These are phyloP conservation scores for Chrysodeixis includens DNA, from an alignment of 2,888 invertebrate genomes.

Conservation along the genomic window DNA sequence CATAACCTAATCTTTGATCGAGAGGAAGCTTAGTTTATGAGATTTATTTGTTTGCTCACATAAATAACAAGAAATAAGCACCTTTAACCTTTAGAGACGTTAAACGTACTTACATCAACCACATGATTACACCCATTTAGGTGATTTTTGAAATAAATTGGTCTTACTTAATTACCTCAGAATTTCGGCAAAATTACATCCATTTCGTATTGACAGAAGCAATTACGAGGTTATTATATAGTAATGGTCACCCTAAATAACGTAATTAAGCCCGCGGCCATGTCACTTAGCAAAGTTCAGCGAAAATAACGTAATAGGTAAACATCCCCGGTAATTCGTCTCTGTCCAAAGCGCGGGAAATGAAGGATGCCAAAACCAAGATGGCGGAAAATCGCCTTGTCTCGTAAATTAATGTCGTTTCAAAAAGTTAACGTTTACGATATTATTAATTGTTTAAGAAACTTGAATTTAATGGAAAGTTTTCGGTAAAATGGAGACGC, in stretches of 20 bases:
- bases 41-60: not conserved
- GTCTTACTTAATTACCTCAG: slow-evolving; percentile 2
- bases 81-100: not conserved
- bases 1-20: slow-evolving; percentile 3
- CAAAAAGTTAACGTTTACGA: slow-evolving; percentile 13
- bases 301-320: slow-evolving; percentile 30
- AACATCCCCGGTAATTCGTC: slow-evolving; percentile 39
- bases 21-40: not conserved
- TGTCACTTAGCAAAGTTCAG: slow-evolving; percentile 20
- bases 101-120: slow-evolving; percentile 1
- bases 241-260: slow-evolving; percentile 22
- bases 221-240: slow-evolving; percentile 17
- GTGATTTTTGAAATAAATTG: slow-evolving; percentile 12
- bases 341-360: slow-evolving; percentile 46
- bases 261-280: slow-evolving; percentile 17
- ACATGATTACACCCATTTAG: slow-evolving; percentile 6
- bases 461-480: not conserved
- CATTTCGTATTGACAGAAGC: slow-evolving; percentile 13
- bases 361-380: slow-evolving; percentile 30
- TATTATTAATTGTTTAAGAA: slow-evolving; percentile 9
- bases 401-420: slow-evolving; percentile 33
- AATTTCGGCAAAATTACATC: slow-evolving; percentile 12
- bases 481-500: not conserved
- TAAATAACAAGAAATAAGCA: not conserved
- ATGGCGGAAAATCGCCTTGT: slow-evolving; percentile 30